Percentiles rank a stretch among this genome's conserved stretches.
These are phyloP conservation scores for Nephrotoma appendiculata DNA, from an alignment of 2,888 invertebrate genomes.

Conservation along the genomic window DNA sequence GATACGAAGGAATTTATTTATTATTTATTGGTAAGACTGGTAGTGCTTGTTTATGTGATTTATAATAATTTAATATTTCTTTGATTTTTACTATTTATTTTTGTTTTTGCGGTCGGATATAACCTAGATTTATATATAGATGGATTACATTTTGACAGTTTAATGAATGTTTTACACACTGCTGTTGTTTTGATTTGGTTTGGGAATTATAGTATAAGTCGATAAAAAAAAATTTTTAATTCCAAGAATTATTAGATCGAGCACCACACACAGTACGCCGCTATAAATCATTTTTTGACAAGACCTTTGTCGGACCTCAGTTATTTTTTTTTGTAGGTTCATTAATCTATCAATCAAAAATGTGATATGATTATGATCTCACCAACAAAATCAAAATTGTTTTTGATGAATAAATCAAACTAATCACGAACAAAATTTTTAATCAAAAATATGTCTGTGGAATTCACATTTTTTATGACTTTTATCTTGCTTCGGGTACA, in stretches of 20 bases:
- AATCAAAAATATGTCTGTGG: neutral
- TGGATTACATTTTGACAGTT: neutral
- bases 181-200: neutral
- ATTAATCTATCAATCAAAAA: neutral
- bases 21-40: neutral
- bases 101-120: neutral
- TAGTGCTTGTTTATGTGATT: neutral
- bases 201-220: neutral
- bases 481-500: neutral
- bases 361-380: neutral
- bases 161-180: neutral
- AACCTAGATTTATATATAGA: neutral
- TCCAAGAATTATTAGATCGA: neutral
- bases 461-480: neutral
- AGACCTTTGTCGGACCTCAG: neutral
- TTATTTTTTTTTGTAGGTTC: neutral
- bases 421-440: neutral
- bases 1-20: neutral
- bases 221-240: neutral
- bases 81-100: neutral
- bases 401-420: neutral
- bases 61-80: neutral
- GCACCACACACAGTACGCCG: neutral
- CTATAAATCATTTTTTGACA: neutral
- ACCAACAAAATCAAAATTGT: neutral